Conservation (phyloP, 2,797 vertebrate genomes). For the Rhinophrynus dorsalis region DNA sequence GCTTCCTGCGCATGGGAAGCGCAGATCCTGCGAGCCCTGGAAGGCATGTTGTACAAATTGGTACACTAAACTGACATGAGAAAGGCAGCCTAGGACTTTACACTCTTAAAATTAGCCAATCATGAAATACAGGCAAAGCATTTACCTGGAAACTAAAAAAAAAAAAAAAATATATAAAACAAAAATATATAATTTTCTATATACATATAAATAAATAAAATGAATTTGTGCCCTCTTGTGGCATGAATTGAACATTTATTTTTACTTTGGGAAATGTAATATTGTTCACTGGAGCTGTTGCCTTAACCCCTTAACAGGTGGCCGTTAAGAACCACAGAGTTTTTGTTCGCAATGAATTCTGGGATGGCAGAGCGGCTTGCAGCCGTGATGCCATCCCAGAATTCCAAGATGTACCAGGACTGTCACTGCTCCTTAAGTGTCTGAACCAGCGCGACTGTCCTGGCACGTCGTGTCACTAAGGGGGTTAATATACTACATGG, state of each 20-base stretch:
- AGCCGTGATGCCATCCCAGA: too few species aligned
- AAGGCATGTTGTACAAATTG: conserved; percentile 48
- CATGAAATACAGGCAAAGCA: background rate
- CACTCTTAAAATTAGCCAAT: background rate
- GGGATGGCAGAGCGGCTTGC: too few species aligned
- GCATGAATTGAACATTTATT: background rate
- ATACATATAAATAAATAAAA: too few species aligned
- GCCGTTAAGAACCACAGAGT: too few species aligned
- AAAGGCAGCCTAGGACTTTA: conserved; percentile 12
- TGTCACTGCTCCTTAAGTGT: too few species aligned
- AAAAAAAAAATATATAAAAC: background rate
- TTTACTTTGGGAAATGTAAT: conserved; percentile 3
- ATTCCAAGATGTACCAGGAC: too few species aligned
- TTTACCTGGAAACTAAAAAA: conserved; percentile 8
- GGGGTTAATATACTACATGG: too few species aligned
- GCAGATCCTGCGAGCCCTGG: conserved; percentile 46
- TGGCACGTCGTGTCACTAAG: too few species aligned
- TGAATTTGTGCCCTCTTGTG: background rate
- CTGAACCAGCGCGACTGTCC: too few species aligned
- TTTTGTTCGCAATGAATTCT: too few species aligned
- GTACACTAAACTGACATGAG: conserved; percentile 32
- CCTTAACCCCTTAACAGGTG: too few species aligned
- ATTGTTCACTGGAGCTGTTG: background rate
- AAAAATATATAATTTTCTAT: too few species aligned
- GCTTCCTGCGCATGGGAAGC: conserved; percentile 43